Conservation (phyloP, 92 coral and sea anemone species). For the Zoanthus gigantus region DNA sequence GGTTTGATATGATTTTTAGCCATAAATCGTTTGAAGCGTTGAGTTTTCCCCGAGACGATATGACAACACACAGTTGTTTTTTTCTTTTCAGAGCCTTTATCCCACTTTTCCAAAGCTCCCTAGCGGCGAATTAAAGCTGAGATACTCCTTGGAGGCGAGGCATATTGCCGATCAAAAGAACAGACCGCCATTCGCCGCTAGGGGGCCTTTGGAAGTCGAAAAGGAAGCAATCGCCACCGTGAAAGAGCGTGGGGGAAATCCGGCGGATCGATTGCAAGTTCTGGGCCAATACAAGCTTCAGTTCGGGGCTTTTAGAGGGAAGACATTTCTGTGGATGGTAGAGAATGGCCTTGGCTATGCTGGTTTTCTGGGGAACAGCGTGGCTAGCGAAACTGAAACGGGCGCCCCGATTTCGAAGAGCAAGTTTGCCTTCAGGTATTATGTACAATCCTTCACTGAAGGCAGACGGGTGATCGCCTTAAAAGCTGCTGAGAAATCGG, state of each 20-base stretch:
- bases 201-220: not conserved
- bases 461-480: not conserved
- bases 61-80: no score
- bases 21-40: not conserved
- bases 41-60: not conserved
- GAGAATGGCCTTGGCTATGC: conserved; percentile 4
- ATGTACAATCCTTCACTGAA: not conserved
- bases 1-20: not conserved
- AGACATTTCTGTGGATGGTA: not conserved
- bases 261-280: not conserved
- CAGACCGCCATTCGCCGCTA: not conserved
- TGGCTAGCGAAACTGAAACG: not conserved
- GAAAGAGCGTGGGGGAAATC: not conserved
- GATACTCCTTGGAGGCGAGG: not conserved
- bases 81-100: not conserved
- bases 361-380: not conserved
- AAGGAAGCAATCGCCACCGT: not conserved
- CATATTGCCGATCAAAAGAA: not conserved
- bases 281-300: not conserved
- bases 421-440: conserved; percentile 9
- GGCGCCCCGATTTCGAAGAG: not conserved
- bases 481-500: not conserved
- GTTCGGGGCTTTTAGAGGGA: not conserved
- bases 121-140: not conserved
- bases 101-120: not conserved